A percentile compares a stretch with the other conserved stretches of the same genome.
These are phyloP conservation scores for Clunio marinus DNA, from an alignment of 2,888 invertebrate species.

Conservation along the genomic window DNA sequence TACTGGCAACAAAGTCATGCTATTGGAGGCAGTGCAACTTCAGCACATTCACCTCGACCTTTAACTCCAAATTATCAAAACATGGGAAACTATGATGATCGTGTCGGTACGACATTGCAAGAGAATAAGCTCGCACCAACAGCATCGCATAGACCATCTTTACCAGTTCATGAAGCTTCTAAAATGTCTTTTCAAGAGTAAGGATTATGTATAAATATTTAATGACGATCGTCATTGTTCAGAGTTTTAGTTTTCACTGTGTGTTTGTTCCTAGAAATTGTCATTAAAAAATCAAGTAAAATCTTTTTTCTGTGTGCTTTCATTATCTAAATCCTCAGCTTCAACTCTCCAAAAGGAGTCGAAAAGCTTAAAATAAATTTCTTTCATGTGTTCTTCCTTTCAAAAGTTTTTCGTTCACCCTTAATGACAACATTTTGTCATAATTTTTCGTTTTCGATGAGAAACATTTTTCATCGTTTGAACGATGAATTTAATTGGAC, in stretches of 20 bases:
- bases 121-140: constrained; percentile 57
- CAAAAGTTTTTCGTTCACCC: too few species aligned
- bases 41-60: constrained; percentile 54
- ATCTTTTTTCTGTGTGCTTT: too few species aligned
- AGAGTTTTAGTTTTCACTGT: background rate
- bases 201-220: background rate
- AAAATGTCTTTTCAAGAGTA: background rate
- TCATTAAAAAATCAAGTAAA: too few species aligned
- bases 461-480: too few species aligned
- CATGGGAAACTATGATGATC: constrained; percentile 42
- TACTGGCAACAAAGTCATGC: constrained; percentile 75
- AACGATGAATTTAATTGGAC: too few species aligned
- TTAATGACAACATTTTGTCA: too few species aligned
- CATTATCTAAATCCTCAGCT: background rate
- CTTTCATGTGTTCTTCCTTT: background rate
- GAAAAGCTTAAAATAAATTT: background rate
- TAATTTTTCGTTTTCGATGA: too few species aligned
- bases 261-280: background rate
- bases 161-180: constrained; percentile 52
- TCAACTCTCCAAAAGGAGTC: background rate
- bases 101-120: constrained; percentile 54
- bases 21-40: constrained; percentile 59
- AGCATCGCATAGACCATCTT: constrained; percentile 54
- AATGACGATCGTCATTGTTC: background rate
- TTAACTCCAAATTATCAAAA: constrained; percentile 50